Evolutionary conservation across 2,113 vertebrate genomes (phyloP), one percentile per base, ranked within the genome.

Genomic region (Seriola dumerili): DNA sequence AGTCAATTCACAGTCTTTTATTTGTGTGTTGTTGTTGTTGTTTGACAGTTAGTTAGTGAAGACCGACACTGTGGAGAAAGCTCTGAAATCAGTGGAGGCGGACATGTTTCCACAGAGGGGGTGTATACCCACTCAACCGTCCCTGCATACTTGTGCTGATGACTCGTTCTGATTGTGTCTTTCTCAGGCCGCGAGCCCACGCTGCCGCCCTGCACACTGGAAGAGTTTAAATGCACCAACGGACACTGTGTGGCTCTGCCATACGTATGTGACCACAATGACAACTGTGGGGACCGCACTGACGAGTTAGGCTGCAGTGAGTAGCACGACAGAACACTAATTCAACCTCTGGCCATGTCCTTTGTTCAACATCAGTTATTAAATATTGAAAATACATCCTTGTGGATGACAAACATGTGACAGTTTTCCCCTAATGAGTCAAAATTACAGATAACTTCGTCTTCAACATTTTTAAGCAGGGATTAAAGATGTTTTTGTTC

Each of bases 301-400:
- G 97, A 99, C 72, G 97, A 98, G 91, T 87, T 92, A 0, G 97
- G 97, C 67, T 99, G 97, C 95, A 97, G 97, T 99, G 95, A 97
- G 97, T 98, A 32, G 9, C 77, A 21, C 6, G 0, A 36, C 54
- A 50, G 69, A 23, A 57, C 46, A 34, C 5, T 36, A 21, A 25
- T 76, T 62, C 32, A 72, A 8, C 19, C 2, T 6, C 16, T 46
- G 23, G 12, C 40, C n/a, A 58, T 4, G 8, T 62, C 8, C 23
- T 52, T 44, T 29, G 29, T 29, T 29, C 29, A 29, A 29, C 29
- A 29, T 29, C 29, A 29, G 29, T 29, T 29, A 29, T 29, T 29
- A 29, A 29, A 29, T 29, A 29, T 29, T 29, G 29, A 29, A 29
- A 29, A 46, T 46, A 13, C 14, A 52, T 21, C 48, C 2, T 19